Base-by-base conservation (phyloP, 2,888 invertebrate genomes). In the Disparrhopalites patrizii region DNA sequence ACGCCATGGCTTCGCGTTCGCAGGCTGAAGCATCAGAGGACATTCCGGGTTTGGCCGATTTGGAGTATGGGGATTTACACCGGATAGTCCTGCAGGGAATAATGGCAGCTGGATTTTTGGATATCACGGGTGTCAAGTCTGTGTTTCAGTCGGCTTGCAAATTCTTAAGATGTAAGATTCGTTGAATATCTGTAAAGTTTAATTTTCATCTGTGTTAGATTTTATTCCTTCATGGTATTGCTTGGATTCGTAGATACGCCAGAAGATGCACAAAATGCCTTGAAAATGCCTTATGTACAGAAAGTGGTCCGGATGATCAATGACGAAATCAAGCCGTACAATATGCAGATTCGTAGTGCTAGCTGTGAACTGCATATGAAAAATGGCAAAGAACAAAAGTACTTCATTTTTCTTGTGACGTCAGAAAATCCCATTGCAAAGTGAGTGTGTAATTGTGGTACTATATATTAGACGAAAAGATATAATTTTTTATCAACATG, bases 381-480 rank as follows among this genome's bases (percentile, higher is more conserved):
- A 40, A n/a, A n/a, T n/a, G n/a, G n/a, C n/a, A n/a, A n/a, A n/a
- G n/a, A n/a, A n/a, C n/a, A n/a, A n/a, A 73, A 73, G 54, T 74
- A 65, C 62, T 74, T 72, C 55, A 67, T 74, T 7, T 72, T 73
- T 47, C 64, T 74, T 5, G 55, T 73, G 23, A 72, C 71, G 1
- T 70, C 73, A 36, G 74, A 74, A 52, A 73, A 71, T 38, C 69
- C 69, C n/a, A 67, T 74, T 25, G 65, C 71, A 66, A 72, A 70
- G 73, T 73, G 66, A 68, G 67, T 58, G 15, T 27, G 3, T 18
- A 25, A 3, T 20, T 56, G 10, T 43, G 43, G 20, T 15, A 56
- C 20, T 27, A 52, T 54, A 27, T 27, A 18, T 30, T 38, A 31
- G 30, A 18, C 55, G 43, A 43, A 18, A 5, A n/a, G 8, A 5